Evolutionary conservation across 2,113 vertebrate genomes (phyloP), one percentile per base, ranked within the genome.

Genomic region (Equus przewalskii): DNA sequence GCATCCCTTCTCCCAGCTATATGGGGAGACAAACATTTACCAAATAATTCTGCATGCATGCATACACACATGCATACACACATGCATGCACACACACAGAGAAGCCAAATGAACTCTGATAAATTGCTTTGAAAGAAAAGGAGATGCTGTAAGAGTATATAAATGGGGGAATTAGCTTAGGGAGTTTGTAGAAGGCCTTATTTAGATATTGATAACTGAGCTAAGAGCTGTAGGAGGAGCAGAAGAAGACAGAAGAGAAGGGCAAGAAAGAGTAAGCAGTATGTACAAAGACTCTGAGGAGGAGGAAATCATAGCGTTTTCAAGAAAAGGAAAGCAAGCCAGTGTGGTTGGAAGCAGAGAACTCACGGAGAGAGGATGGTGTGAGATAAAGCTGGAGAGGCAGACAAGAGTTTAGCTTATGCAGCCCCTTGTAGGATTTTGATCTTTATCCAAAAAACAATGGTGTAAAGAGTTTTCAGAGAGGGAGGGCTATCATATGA

Each of bases 401-500:
- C 21, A 54, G 22, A 44, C 1, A 51, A 14, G 41, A 36, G 56
- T 65, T 65, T 16, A 26, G 44, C 28, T 41, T 9, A 16, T 6
- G 15, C 11, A 44, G 75, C 6, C 18, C 19, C 33, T 80, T 8
- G 7, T 22, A 60, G 46, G 88, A 67, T 18, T 72, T 76, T 82
- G 24, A 62, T 76, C 54, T 82, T n/a, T 75, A 80, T 65, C 51
- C 69, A 67, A 62, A 86, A 33, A 62, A 49, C n/a, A 85, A 62
- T 1, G 22, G 22, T 46, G 28, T 24, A 19, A 30, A 84, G 46
- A 21, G n/a, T 7, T 14, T 19, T 67, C 10, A 19, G 14, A 81
- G 67, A 33, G 33, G 26, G 19, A 21, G 3, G 0, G 5, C 14
- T 2, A 8, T 19, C 30, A 12, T 6, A 30, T 12, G 60, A 18